phyloP scores from a whole-genome alignment of 2,113 vertebrate genomes.

The Siniperca chuatsi region DNA sequence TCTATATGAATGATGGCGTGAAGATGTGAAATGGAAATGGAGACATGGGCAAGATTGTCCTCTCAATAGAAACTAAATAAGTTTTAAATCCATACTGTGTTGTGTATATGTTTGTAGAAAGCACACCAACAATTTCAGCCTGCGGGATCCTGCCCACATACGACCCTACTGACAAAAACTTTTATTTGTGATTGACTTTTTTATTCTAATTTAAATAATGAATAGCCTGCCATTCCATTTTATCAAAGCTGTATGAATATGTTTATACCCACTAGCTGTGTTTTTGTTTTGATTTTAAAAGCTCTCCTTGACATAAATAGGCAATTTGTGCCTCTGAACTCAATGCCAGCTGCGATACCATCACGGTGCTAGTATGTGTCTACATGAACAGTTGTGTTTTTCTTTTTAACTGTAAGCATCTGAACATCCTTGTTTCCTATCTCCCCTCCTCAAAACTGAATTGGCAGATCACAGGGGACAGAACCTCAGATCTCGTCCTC shows the following conservation, averaged over 20 bases:
- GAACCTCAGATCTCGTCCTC: conserved; percentile 55
- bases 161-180: background rate
- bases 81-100: conserved; percentile 3
- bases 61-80: conserved; percentile 9
- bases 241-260: conserved; percentile 43
- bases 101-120: conserved; percentile 19
- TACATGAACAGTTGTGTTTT: conserved; percentile 20
- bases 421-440: conserved; percentile 38
- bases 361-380: conserved; percentile 19
- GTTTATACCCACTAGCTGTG: conserved; percentile 37
- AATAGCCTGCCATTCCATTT: conserved; percentile 28
- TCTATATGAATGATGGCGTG: background rate
- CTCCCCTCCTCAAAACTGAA: conserved; percentile 37
- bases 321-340: conserved; percentile 47
- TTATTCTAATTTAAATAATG: conserved; percentile 49
- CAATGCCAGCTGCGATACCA: conserved; percentile 37
- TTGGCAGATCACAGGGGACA: conserved; percentile 43
- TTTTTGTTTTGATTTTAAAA: conserved; percentile 60
- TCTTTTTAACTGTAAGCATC: conserved; percentile 36
- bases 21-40: background rate
- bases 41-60: background rate
- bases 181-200: conserved; percentile 15
- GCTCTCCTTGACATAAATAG: conserved; percentile 56
- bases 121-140: conserved; percentile 6
- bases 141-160: background rate